Percentiles rank a stretch among this genome's conserved stretches.
phyloP scores from a whole-genome alignment of 2,888 invertebrate species.

The Nemapogon koenigi region DNA sequence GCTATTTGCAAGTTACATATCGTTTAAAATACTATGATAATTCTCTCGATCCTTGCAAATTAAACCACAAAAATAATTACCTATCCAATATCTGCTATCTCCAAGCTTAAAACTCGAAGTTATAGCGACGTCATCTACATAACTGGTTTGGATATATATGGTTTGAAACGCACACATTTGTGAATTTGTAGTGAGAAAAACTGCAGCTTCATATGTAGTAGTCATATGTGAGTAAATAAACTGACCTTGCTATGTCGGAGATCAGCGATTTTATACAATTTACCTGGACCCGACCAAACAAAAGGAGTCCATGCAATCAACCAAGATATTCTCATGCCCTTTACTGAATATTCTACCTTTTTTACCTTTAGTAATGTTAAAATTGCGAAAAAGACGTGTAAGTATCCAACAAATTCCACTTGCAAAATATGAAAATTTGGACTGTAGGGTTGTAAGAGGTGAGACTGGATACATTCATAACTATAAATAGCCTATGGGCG shows the following conservation, averaged over 20 bases:
- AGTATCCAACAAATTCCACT: too few species aligned
- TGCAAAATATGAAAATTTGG: too few species aligned
- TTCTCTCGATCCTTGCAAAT: constrained; percentile 34
- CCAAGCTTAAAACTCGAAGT: constrained; percentile 26
- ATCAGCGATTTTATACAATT: constrained; percentile 31
- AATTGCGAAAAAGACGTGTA: too few species aligned
- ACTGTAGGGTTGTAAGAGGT: too few species aligned
- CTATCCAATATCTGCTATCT: constrained; percentile 33
- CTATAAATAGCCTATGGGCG: too few species aligned
- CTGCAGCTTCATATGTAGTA: not conserved
- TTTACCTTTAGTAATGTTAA: too few species aligned
- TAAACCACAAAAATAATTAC: constrained; percentile 53
- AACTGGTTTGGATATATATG: constrained; percentile 27
- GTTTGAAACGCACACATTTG: not conserved
- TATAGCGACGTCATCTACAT: constrained; percentile 30
- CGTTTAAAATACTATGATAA: constrained; percentile 28
- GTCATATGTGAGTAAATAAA: not conserved
- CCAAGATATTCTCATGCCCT: too few species aligned
- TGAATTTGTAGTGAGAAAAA: not conserved
- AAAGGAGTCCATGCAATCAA: too few species aligned
- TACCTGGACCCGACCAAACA: constrained; percentile 35
- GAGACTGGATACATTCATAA: too few species aligned
- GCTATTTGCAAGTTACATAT: not conserved
- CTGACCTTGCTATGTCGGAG: not conserved
- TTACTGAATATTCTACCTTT: too few species aligned